phyloP scores from a whole-genome alignment of 2,113 vertebrate genomes.

The Prietella phreatophila region DNA sequence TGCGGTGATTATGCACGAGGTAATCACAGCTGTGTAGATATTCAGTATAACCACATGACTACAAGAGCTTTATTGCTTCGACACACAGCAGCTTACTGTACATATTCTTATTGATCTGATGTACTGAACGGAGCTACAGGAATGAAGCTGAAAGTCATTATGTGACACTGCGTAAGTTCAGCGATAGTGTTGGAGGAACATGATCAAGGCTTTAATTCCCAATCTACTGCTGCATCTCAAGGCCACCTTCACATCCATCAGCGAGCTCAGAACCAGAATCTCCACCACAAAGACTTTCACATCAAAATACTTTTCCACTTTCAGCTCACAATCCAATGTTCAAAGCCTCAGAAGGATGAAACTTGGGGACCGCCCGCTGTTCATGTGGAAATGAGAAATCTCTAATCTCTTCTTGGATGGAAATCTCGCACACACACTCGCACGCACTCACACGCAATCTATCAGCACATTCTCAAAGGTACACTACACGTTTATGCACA shows the following conservation, averaged over 20 bases:
- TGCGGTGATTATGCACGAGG: too few relatives aligned
- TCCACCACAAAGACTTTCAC: not conserved
- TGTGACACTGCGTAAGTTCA: not conserved
- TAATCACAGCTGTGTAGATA: not conserved
- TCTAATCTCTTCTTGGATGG: conserved; percentile 41
- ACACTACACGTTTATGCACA: conserved; percentile 10
- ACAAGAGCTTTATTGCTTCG: not conserved
- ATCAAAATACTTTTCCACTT: not conserved
- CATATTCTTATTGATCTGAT: not conserved
- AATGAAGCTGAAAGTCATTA: not conserved
- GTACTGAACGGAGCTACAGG: not conserved
- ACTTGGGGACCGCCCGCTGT: conserved; percentile 92
- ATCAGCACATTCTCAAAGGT: conserved; percentile 34
- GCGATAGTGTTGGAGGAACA: not conserved
- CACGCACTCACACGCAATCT: not conserved
- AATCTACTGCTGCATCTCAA: not conserved
- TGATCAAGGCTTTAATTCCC: not conserved
- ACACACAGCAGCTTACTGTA: not conserved
- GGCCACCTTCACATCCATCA: conserved; percentile 3
- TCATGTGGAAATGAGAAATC: conserved; percentile 93
- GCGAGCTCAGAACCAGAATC: not conserved
- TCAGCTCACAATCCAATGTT: conserved; percentile 65
- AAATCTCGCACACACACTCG: conserved; percentile 15
- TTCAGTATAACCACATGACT: not conserved
- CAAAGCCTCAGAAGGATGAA: conserved; percentile 84